Evolutionary conservation across 2,797 vertebrate genomes (phyloP).

Genomic region (Neomorphus geoffroyi): DNA sequence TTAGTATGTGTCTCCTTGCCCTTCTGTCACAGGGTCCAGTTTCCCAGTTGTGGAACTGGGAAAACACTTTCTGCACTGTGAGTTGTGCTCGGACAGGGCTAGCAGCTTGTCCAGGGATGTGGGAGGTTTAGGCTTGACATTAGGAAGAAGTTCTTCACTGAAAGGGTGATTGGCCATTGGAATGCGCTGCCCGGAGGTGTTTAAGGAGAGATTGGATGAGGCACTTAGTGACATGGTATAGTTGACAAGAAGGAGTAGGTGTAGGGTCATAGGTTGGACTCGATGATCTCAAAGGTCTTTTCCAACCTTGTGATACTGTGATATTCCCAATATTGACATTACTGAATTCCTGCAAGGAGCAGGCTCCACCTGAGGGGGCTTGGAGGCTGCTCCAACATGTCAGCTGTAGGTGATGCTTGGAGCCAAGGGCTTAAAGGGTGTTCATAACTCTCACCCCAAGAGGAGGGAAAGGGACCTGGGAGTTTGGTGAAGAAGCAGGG

Average conservation of each 20-base stretch:
- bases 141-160: too few species aligned
- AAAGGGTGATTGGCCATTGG: too few species aligned
- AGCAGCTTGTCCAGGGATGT: background rate
- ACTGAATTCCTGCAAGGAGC: background rate
- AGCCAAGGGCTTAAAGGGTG: background rate
- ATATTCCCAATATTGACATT: background rate
- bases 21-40: rapidly evolving
- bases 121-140: too few species aligned
- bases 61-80: rapidly evolving
- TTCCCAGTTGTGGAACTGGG: background rate
- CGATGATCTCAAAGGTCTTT: too few species aligned
- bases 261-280: too few species aligned
- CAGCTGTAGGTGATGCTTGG: background rate
- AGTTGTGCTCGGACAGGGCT: background rate
- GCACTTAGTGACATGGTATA: too few species aligned
- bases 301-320: too few species aligned
- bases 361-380: rapidly evolving
- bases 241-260: too few species aligned
- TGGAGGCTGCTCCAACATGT: background rate
- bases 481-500: background rate
- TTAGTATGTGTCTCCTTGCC: background rate
- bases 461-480: background rate
- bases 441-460: background rate
- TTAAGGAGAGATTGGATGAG: too few species aligned
- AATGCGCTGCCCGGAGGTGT: too few species aligned